These are phyloP conservation scores for Orchestes rusci DNA, from an alignment of 2,888 invertebrate species.

Conservation along the genomic window DNA sequence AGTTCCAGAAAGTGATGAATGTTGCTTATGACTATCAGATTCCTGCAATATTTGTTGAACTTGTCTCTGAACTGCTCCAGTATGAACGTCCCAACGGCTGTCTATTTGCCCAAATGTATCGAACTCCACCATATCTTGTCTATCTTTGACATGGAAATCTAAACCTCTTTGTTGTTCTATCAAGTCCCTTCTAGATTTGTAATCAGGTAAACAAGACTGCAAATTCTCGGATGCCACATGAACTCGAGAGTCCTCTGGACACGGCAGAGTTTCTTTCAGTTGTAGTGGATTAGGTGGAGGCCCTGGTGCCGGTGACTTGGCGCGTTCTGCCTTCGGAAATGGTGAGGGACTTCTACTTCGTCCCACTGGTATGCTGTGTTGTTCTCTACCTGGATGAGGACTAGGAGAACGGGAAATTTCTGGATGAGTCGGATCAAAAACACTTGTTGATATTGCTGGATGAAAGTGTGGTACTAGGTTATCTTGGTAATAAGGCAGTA, in stretches of 20 bases:
- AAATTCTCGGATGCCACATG: conserved; percentile 37
- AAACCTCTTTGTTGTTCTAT: conserved; percentile 29
- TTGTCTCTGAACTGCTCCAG: conserved; percentile 13
- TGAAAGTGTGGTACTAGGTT: conserved; percentile 65
- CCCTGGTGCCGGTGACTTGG: conserved; percentile 63
- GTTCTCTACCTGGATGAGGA: conserved; percentile 44
- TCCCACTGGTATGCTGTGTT: too few relatives aligned
- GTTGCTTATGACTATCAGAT: conserved; percentile 22
- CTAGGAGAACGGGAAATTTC: conserved; percentile 58
- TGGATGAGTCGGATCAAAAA: conserved; percentile 55
- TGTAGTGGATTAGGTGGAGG: conserved; percentile 62
- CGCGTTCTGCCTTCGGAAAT: conserved; percentile 40
- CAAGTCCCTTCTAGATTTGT: conserved; percentile 31
- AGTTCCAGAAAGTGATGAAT: not conserved
- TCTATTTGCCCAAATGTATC: too few relatives aligned
- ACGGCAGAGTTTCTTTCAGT: conserved; percentile 34
- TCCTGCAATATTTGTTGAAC: conserved; percentile 19
- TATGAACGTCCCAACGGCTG: conserved; percentile 3
- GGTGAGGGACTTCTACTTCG: conserved; percentile 40
- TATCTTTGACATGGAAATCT: conserved; percentile 13
- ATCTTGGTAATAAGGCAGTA: conserved; percentile 73
- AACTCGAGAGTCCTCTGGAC: conserved; percentile 30
- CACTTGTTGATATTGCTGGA: conserved; percentile 51
- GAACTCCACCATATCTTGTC: not conserved
- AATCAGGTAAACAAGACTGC: conserved; percentile 36